Evolutionary conservation across 2,113 vertebrate genomes (phyloP).

Genomic region (Toxostoma redivivum): DNA sequence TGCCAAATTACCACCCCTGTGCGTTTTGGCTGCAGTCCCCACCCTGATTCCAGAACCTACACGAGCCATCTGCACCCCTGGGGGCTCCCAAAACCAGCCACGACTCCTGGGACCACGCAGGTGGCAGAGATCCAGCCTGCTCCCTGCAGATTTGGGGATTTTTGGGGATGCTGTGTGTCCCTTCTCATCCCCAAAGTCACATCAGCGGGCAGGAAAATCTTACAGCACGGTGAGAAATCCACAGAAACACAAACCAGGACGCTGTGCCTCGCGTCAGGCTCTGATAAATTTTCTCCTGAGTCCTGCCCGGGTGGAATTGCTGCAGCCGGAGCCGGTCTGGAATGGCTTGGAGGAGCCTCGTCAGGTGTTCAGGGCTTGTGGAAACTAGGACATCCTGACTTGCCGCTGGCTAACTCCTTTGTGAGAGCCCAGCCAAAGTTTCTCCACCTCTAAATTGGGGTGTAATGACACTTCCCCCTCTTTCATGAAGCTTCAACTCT

Average conservation of each 20-base stretch:
- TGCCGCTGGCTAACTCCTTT: slow-evolving; percentile 42
- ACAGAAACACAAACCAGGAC: neutral
- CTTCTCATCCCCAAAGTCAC: neutral
- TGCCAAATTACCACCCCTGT: neutral
- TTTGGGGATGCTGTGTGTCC: neutral
- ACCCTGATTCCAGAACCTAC: neutral
- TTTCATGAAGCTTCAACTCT: slow-evolving; percentile 37
- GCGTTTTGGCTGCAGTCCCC: neutral
- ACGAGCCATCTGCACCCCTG: neutral
- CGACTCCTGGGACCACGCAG: neutral
- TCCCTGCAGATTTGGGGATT: fast-evolving
- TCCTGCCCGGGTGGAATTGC: neutral
- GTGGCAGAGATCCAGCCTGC: neutral
- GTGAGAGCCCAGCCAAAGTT: slow-evolving; percentile 23
- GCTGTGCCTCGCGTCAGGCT: neutral
- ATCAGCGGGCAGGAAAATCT: neutral
- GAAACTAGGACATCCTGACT: slow-evolving; percentile 39
- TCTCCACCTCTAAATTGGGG: slow-evolving; percentile 40
- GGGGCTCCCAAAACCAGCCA: fast-evolving
- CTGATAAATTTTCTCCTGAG: neutral
- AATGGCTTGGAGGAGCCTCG: neutral
- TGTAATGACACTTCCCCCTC: slow-evolving; percentile 43
- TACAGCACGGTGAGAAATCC: fast-evolving
- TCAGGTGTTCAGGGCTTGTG: slow-evolving; percentile 14
- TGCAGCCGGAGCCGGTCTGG: neutral